A percentile compares a stretch with the other conserved stretches of the same genome.
Conservation (phyloP, 2,797 vertebrate species). For the Petrocephalus schoutedeni region DNA sequence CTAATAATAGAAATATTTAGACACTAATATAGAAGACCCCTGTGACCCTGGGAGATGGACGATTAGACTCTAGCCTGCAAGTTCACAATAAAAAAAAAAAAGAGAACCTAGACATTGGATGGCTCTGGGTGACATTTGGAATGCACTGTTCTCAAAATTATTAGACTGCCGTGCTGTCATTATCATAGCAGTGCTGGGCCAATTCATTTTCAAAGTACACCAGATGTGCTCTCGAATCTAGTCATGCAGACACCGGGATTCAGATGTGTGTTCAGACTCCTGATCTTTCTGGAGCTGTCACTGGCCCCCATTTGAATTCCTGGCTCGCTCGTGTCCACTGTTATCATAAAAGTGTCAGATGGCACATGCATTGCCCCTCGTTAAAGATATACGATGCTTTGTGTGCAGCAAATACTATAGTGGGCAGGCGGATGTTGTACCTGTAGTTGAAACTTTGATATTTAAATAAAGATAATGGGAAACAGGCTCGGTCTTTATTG, state of each 20-base stretch:
- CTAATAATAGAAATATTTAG: not conserved
- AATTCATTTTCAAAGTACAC: constrained; percentile 70
- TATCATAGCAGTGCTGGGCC: constrained; percentile 58
- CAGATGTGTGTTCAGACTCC: constrained; percentile 50
- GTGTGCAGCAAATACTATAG: not conserved
- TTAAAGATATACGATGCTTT: constrained; percentile 7
- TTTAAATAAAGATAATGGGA: constrained; percentile 10
- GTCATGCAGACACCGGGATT: constrained; percentile 66
- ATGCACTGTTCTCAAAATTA: constrained; percentile 51
- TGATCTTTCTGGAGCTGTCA: constrained; percentile 63
- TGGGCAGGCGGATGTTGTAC: not conserved
- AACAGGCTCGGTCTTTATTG: not conserved
- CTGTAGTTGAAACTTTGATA: not conserved
- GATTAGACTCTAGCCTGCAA: constrained; percentile 42
- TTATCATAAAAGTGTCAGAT: not conserved
- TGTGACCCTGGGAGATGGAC: constrained; percentile 28
- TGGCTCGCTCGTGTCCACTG: constrained; percentile 40
- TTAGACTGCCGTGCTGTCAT: constrained; percentile 51
- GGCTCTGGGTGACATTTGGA: constrained; percentile 61
- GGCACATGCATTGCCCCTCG: not conserved
- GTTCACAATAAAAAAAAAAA: constrained; percentile 31
- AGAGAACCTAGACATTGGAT: constrained; percentile 35
- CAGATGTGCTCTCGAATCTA: constrained; percentile 67
- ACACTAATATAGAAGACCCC: constrained; percentile 31
- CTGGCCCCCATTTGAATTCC: constrained; percentile 69